Percentiles rank a stretch among this genome's conserved stretches.
phyloP scores from a whole-genome alignment of 2,113 vertebrate species.

The Prinia subflava region DNA sequence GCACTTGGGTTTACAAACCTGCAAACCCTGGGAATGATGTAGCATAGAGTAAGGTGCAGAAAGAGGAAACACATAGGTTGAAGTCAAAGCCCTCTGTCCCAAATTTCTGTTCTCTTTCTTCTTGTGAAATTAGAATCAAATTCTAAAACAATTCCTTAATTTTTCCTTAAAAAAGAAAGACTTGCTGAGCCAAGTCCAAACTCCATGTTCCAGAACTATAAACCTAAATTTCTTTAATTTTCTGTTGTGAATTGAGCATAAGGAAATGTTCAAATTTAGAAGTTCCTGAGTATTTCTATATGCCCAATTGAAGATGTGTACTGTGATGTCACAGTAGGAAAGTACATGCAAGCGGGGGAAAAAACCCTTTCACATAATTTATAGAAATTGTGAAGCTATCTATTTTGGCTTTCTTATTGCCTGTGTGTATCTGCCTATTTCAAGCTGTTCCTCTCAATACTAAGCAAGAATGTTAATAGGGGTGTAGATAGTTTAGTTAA shows the following conservation, averaged over 20 bases:
- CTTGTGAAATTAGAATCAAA: not conserved
- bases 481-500: not conserved
- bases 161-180: not conserved
- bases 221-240: not conserved
- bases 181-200: not conserved
- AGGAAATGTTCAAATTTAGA: not conserved
- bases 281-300: not conserved
- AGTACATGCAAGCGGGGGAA: not conserved
- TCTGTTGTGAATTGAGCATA: not conserved
- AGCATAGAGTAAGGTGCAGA: not conserved
- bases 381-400: not conserved
- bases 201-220: not conserved
- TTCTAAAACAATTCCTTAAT: not conserved
- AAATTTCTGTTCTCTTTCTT: not conserved
- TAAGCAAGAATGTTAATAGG: not conserved
- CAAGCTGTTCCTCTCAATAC: not conserved
- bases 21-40: not conserved
- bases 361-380: rapidly evolving
- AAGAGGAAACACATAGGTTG: not conserved
- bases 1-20: not conserved
- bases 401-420: not conserved
- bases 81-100: not conserved
- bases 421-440: not conserved
- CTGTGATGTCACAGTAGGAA: not conserved
- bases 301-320: not conserved